These are phyloP conservation scores for Osmerus eperlanus DNA, from an alignment of 2,113 vertebrate genomes.

Conservation along the genomic window DNA sequence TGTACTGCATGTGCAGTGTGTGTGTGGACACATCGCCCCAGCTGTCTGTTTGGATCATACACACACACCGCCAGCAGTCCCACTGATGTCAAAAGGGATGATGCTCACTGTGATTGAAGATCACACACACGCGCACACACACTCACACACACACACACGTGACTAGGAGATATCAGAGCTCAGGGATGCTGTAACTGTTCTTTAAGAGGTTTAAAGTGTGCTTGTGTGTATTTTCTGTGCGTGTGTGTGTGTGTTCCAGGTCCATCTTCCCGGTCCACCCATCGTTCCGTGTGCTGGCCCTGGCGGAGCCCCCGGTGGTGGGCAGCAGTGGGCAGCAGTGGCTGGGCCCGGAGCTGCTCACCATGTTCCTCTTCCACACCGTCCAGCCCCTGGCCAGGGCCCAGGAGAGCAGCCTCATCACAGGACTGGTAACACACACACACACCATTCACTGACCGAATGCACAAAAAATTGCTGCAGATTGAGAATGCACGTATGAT, in stretches of 20 bases:
- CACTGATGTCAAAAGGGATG: constrained; percentile 48
- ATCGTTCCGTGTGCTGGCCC: constrained; percentile 88
- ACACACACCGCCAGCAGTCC: constrained; percentile 36
- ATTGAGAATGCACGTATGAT: no score
- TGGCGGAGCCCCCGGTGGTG: constrained; percentile 87
- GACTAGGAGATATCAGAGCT: background rate
- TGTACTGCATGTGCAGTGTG: constrained; percentile 1
- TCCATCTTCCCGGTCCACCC: constrained; percentile 87
- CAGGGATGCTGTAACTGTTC: background rate
- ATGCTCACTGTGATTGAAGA: constrained; percentile 31
- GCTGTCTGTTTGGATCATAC: constrained; percentile 63
- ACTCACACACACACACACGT: constrained; percentile 1
- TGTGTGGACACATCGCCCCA: constrained; percentile 15
- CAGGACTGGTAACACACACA: constrained; percentile 78
- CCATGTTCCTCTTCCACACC: constrained; percentile 90
- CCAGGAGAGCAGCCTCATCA: constrained; percentile 85
- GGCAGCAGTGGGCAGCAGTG: constrained; percentile 86
- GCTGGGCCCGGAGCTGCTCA: constrained; percentile 91
- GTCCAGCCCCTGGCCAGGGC: constrained; percentile 77
- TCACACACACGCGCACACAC: constrained; percentile 3
- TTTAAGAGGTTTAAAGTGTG: background rate
- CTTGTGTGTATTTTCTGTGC: background rate
- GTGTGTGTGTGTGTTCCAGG: constrained; percentile 59
- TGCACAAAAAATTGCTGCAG: no score
- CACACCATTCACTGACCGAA: background rate